Evolutionary conservation across 1,140 invertebrate species (phyloP), one percentile per base, ranked within the genome.

Genomic region (Caenorhabditis remanei): DNA sequence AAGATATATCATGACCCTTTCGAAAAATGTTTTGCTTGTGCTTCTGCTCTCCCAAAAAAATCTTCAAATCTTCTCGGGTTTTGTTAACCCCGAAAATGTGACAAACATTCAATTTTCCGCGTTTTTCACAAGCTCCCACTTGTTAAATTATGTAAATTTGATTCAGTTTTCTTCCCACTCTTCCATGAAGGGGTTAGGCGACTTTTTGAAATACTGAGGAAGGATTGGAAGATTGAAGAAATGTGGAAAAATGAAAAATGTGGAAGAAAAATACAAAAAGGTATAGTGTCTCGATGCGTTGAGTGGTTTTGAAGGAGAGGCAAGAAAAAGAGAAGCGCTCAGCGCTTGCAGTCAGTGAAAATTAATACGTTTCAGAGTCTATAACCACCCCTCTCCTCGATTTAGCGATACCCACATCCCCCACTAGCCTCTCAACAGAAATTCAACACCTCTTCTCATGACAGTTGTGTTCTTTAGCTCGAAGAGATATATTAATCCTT

Each of bases 1-100:
- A 79, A 79, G 71, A 79, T 79, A 79, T 79, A 79, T 79, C 71
- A 79, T 79, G 71, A 79, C 71, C 71, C 71, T 50, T 14, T 50
- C 13, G 9, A 41, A 79, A 79, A 79, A 21, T 11, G 24, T 79
- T 79, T 79, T 79, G 40, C 9, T 50, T 13, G 8, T 79, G 4
- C 13, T 79, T 24, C 43, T 11, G 24, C 24, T 13, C 11, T 32
- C 32, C 32, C 32, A 32, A 32, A 24, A 63, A 63, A 63, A 63
- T 11, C 32, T 63, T 32, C 24, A 32, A 63, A 63, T 32, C 4
- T 32, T 63, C 14, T 9, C 8, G 61, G 32, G 9, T 19, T 19
- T 58, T 58, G n/a, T n/a, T 32, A 32, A 32, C 32, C 32, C 56
- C n/a, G 8, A 13, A 32, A 9, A 50, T 79, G 46, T 48, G 71